Base-by-base conservation (phyloP, 2,797 vertebrate species). In the Salmo trutta region DNA sequence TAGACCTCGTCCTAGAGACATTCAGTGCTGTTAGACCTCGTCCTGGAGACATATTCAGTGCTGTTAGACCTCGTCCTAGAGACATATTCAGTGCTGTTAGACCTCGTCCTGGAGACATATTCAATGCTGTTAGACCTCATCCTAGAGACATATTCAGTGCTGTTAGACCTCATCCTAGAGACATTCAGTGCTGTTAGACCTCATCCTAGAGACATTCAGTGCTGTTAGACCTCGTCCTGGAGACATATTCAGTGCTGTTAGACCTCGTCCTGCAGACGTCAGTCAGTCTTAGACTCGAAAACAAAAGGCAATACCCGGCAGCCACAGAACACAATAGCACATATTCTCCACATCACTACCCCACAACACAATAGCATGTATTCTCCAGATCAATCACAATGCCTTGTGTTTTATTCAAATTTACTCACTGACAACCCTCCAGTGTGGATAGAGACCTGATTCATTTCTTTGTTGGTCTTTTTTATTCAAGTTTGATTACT, bases 391-490 rank as follows among this genome's bases (percentile, higher is more conserved):
- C 27, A 27, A 77, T 73, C 77, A 90, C 89, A 88, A 91, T 77
- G 90, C 82, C 74, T 85, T 77, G 77, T 80, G 83, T 77, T 86
- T 88, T 78, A 84, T 90, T 81, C 76, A 89, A 85, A 91, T 89
- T 84, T 67, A 71, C 76, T 83, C 80, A 77, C 80, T 53, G 47
- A 78, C 31, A 10, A 27, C 14, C 68, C 68, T 0, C 33, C 19
- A 70, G 41, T 41, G 17, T 47, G 36, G 8, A 70, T 10, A 51
- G 36, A 51, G 36, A 36, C 36, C 10, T 59, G 56, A 59, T n/a
- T 6, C 56, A 59, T 19, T 8, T 21, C n/a, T 59, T 19, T 59
- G 17, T 56, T 56, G 7, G 54, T 56, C 19, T 56, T 56, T 59
- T 59, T 59, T 41, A 41, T 41, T 47, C 8, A 47, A 10, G 41